phyloP scores from a whole-genome alignment of 2,888 invertebrate genomes.

The Eustalomyia histrio region DNA sequence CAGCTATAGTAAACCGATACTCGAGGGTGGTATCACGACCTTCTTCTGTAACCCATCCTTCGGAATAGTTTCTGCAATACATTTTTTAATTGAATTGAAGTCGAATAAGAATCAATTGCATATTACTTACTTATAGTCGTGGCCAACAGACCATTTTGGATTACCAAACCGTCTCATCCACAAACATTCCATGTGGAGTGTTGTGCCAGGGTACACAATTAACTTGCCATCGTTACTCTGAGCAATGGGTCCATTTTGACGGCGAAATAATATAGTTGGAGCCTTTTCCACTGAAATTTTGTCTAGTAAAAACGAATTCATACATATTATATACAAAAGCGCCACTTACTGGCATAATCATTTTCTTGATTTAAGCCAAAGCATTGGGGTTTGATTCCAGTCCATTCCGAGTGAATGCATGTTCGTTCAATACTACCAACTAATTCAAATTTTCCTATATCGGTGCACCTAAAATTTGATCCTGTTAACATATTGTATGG shows the following conservation, averaged over 20 bases:
- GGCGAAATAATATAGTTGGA: conserved; percentile 90
- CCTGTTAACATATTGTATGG: neutral
- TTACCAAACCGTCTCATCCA: conserved; percentile 93
- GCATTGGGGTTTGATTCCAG: conserved; percentile 88
- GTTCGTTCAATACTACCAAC: conserved; percentile 86
- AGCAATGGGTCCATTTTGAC: conserved; percentile 90
- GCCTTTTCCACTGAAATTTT: conserved; percentile 87
- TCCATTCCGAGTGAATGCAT: conserved; percentile 90
- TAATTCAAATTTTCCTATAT: conserved; percentile 92
- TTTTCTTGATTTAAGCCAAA: conserved; percentile 91
- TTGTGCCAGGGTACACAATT: conserved; percentile 91
- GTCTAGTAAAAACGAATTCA: neutral
- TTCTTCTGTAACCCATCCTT: conserved; percentile 89
- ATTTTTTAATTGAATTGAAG: conserved; percentile 1
- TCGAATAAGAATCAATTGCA: neutral
- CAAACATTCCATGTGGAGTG: conserved; percentile 92
- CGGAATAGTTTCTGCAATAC: conserved; percentile 83
- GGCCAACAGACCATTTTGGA: conserved; percentile 90
- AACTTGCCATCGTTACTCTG: conserved; percentile 87
- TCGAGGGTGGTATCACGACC: conserved; percentile 89
- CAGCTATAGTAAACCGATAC: conserved; percentile 89
- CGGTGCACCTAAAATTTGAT: conserved; percentile 83
- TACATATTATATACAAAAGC: neutral
- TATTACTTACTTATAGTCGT: conserved; percentile 80
- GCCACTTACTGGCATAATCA: conserved; percentile 88